phyloP scores from a whole-genome alignment of 2,113 vertebrate species.

The Sinocyclocheilus grahami region DNA sequence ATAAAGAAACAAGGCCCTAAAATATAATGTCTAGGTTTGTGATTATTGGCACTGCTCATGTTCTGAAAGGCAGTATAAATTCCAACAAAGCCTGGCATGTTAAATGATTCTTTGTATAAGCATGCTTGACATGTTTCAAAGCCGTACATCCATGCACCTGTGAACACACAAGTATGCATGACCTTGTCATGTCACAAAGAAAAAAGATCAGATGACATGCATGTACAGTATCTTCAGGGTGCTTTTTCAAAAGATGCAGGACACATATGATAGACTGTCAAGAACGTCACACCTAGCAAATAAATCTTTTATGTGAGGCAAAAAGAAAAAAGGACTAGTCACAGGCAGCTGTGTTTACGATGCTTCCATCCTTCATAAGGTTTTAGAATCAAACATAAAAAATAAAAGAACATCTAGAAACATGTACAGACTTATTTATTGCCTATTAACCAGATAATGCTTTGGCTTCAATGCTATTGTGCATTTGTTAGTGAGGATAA shows the following conservation, averaged over 20 bases:
- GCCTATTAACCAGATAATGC: background rate
- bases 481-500: background rate
- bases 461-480: background rate
- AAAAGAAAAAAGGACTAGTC: background rate
- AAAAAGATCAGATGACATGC: slow-evolving; percentile 3
- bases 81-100: background rate
- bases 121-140: background rate
- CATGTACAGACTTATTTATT: background rate
- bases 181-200: background rate
- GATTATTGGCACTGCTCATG: background rate
- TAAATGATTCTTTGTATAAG: background rate
- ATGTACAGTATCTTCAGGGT: background rate
- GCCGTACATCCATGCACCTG: background rate
- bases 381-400: slow-evolving; percentile 1
- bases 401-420: slow-evolving; percentile 6
- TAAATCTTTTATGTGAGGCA: background rate
- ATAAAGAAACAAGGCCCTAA: background rate
- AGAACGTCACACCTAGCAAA: background rate
- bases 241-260: background rate
- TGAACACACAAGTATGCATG: background rate
- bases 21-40: slow-evolving; percentile 9
- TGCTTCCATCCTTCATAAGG: background rate
- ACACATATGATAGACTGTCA: background rate
- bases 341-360: background rate
- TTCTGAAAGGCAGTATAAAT: background rate